phyloP scores from a whole-genome alignment of 2,113 vertebrate genomes.

The Cygnus atratus region DNA sequence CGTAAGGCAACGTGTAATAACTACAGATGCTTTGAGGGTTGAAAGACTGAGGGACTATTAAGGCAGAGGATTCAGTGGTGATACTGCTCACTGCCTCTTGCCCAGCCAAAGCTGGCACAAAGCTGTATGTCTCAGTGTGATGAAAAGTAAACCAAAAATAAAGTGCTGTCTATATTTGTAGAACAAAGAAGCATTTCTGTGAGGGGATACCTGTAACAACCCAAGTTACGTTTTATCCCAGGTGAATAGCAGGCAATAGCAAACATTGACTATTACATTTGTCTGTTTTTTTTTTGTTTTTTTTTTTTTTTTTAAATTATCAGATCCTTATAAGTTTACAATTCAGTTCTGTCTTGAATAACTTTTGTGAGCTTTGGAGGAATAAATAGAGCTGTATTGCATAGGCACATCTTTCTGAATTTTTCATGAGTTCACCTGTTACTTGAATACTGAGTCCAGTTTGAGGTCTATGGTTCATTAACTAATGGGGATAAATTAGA shows the following conservation, averaged over 20 bases:
- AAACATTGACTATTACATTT: not conserved
- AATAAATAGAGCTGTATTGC: not conserved
- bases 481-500: not conserved
- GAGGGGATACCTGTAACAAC: not conserved
- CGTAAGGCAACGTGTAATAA: not conserved
- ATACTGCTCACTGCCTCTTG: rapidly evolving
- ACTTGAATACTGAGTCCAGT: not conserved
- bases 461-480: not conserved
- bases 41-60: not conserved
- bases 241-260: not conserved
- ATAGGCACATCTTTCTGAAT: not conserved
- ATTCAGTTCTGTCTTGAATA: not conserved
- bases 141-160: not conserved
- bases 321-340: not conserved
- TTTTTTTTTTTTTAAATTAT: not conserved
- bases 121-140: not conserved
- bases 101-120: not conserved
- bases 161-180: not conserved
- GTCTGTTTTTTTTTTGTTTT: too few relatives aligned
- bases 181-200: not conserved
- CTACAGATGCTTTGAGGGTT: not conserved
- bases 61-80: not conserved
- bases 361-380: not conserved
- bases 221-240: not conserved
- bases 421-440: not conserved